Percentiles rank a stretch among this genome's conserved stretches.
These are phyloP conservation scores for Neocloeon triangulifer DNA, from an alignment of 1,140 invertebrate genomes.

Conservation along the genomic window DNA sequence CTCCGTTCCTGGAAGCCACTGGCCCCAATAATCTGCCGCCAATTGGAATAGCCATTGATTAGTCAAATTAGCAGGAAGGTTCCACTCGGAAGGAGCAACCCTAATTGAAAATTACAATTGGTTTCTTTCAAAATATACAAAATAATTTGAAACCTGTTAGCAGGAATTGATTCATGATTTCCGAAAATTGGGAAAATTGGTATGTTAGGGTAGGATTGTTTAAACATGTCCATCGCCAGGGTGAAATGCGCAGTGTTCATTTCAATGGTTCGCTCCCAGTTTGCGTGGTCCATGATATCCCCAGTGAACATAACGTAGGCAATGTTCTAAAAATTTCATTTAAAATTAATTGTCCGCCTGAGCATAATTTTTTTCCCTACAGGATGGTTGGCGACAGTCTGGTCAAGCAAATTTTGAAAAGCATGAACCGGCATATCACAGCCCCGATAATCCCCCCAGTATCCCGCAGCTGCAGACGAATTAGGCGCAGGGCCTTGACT, in stretches of 20 bases:
- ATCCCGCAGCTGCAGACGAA: constrained; percentile 30
- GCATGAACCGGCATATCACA: constrained; percentile 50
- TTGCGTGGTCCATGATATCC: constrained; percentile 58
- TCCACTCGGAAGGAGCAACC: constrained; percentile 1
- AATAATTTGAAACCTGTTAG: constrained; percentile 74
- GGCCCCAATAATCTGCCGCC: constrained; percentile 32
- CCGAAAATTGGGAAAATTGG: constrained; percentile 51
- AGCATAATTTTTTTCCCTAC: constrained; percentile 16
- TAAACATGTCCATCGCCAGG: constrained; percentile 29
- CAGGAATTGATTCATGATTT: constrained; percentile 74
- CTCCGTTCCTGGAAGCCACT: constrained; percentile 36
- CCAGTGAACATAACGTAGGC: constrained; percentile 66
- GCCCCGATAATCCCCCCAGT: constrained; percentile 50
- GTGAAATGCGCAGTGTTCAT: constrained; percentile 36
- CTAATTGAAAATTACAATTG: constrained; percentile 5
- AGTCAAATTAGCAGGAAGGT: constrained; percentile 5
- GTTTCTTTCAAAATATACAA: no score
- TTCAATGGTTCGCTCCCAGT: constrained; percentile 51
- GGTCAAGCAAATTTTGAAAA: constrained; percentile 23
- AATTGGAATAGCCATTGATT: constrained; percentile 45
- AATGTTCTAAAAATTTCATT: constrained; percentile 24
- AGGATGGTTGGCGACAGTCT: constrained; percentile 23
- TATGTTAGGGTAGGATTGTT: constrained; percentile 32
- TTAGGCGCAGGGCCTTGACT: constrained; percentile 20
- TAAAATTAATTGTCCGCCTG: background rate